A percentile compares a stretch with the other conserved stretches of the same genome.
phyloP scores from a whole-genome alignment of 2,888 invertebrate genomes.

The Tetheella fluctuosa region DNA sequence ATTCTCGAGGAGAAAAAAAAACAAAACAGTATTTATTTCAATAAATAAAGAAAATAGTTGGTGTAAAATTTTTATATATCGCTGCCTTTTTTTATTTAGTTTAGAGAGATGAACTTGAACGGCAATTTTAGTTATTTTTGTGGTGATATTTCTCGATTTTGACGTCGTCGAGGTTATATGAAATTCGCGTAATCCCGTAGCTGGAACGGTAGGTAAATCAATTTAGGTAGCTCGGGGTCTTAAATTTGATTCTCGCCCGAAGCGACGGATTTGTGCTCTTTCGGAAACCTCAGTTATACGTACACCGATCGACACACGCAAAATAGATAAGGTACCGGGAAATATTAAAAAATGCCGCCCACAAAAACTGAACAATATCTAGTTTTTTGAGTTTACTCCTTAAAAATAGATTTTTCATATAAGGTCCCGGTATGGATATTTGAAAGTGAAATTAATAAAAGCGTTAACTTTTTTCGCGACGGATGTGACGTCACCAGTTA shows the following conservation, averaged over 20 bases:
- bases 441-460: too few species aligned
- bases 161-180: conserved; percentile 48
- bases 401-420: too few species aligned
- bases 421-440: too few species aligned
- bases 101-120: neutral
- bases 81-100: too few species aligned
- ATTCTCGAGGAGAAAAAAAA: too few species aligned
- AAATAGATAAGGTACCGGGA: conserved; percentile 64
- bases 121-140: conserved; percentile 9
- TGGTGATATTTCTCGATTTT: conserved; percentile 27
- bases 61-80: too few species aligned
- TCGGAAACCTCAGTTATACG: conserved; percentile 58
- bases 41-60: too few species aligned
- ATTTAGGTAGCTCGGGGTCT: conserved; percentile 72
- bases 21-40: too few species aligned
- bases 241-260: conserved; percentile 77
- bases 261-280: conserved; percentile 63
- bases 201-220: conserved; percentile 73
- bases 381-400: too few species aligned
- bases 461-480: too few species aligned
- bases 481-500: too few species aligned
- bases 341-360: conserved; percentile 49
- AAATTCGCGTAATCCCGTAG: conserved; percentile 55
- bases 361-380: too few species aligned
- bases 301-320: conserved; percentile 60